Evolutionary conservation across 1,140 invertebrate species (phyloP), one percentile per base, ranked within the genome.

Genomic region (Zaprionus gabonicus): DNA sequence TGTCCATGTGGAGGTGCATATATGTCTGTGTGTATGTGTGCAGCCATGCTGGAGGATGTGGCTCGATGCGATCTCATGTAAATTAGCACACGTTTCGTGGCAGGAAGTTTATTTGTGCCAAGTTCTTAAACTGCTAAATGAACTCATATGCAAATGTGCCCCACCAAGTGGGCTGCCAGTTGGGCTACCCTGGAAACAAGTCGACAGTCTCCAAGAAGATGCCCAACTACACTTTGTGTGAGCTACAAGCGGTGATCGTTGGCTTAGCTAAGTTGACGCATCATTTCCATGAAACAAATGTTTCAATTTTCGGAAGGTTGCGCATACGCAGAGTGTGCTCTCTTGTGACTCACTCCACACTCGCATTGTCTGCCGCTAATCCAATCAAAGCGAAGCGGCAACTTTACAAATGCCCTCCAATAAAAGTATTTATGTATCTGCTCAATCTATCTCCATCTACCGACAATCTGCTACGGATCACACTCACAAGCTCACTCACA

Each of bases 31-130:
- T 12, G 20, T 23, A 4, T 51, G 65, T 65, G 66, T 81, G 73
- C 9, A 27, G 53, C 13, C 36, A 10, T 34, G 66, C 44, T 64
- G 58, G 70, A 79, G 77, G 67, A 77, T 76, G 74, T 82, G 78
- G 73, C 55, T 44, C 76, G 85, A 88, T 88, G 85, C 82, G 78
- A 88, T 88, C 85, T 90, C 85, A 88, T 88, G 85, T 88, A 88
- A 88, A 88, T 88, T 88, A 88, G 85, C 85, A 90, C 85, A 88
- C 85, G 85, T 88, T 88, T 88, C 81, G 66, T 78, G 70, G 78
- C 85, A 74, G 41, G 41, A 57, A 67, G 83, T 87, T 76, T 88
- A 84, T 87, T 87, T 78, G 71, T 73, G 76, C 59, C 65, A 65
- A 75, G 76, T 88, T 87, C 80, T 82, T 71, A 80, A 82, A 80